Percentiles rank a stretch among this genome's conserved stretches.
Evolutionary conservation across 2,888 invertebrate genomes (phyloP).

Genomic region (Strigamia crassipes): DNA sequence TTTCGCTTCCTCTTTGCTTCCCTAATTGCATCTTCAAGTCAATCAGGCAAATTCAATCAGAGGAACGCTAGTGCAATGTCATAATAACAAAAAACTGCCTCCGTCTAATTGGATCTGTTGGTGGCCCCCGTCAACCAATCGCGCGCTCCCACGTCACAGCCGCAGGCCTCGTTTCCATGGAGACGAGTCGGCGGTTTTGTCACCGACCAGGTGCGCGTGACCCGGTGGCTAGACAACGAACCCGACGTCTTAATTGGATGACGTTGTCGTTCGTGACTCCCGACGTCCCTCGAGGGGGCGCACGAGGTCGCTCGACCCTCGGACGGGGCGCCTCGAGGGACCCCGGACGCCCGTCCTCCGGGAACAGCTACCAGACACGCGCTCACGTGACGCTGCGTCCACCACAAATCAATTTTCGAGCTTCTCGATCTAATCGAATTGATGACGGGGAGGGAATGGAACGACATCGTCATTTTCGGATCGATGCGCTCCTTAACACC

Average conservation of each 20-base stretch:
- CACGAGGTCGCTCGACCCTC: too few species aligned
- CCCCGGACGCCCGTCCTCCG: background rate
- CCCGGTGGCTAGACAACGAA: background rate
- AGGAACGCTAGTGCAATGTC: constrained; percentile 6
- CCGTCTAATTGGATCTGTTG: constrained; percentile 22
- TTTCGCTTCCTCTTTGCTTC: background rate
- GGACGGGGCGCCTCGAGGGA: too few species aligned
- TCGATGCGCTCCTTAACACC: background rate
- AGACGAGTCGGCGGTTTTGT: constrained; percentile 7
- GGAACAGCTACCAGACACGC: background rate
- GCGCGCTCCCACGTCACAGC: background rate
- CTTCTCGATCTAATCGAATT: background rate
- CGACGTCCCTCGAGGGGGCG: background rate
- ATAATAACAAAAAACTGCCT: constrained; percentile 6
- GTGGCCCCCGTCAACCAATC: background rate
- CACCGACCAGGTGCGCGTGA: constrained; percentile 30
- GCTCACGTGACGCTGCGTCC: background rate
- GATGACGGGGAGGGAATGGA: background rate
- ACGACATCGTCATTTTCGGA: background rate
- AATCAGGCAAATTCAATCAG: constrained; percentile 23
- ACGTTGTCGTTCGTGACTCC: background rate
- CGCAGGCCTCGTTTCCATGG: constrained; percentile 7
- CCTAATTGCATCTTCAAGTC: constrained; percentile 10
- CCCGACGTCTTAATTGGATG: constrained; percentile 14
- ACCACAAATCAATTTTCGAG: background rate